Evolutionary conservation across 2,888 invertebrate genomes (phyloP), one percentile per base, ranked within the genome.

Genomic region (Elegia similella): DNA sequence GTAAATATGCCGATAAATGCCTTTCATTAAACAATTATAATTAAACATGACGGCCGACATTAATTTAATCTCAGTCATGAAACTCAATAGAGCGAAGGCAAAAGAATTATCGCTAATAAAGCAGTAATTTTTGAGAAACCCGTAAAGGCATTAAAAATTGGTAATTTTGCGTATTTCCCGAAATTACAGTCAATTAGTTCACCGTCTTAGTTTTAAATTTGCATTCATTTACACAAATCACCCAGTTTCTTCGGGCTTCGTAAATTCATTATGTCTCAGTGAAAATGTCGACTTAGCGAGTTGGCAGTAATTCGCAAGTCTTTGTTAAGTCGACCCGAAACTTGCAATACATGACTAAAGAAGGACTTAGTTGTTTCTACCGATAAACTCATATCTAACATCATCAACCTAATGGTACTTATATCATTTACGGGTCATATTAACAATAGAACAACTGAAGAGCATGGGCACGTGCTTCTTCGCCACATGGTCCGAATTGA

Each of bases 201-300:
- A 56, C 57, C 59, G 59, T 52, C 57, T 59, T 59, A 60, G 61
- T 64, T 64, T 62, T 60, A 59, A 61, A 64, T 64, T 64, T 62
- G 64, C 64, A 62, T 64, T 60, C 59, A 64, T 62, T 64, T 62
- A 61, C 64, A 62, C 64, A 64, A 62, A 61, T 61, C 64, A 55
- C 56, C 58, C 56, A 56, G 59, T 60, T 64, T 64, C 61, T 64
- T 62, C 62, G 52, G 62, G 59, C 50, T 61, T 47, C 57, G 62
- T 64, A 64, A 64, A 64, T 62, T 64, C 64, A 64, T 64, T 64
- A 64, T 60, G 64, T 62, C 44, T 56, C 64, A 61, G 58, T 61
- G 62, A 62, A 64, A 61, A 62, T 64, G 64, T 61, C 64, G 60
- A 62, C 64, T 64, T 64, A 61, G 58, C 59, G 59, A 64, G 59